Evolutionary conservation across 2,888 invertebrate species (phyloP), one percentile per base, ranked within the genome.

Genomic region (Tiphia femorata): DNA sequence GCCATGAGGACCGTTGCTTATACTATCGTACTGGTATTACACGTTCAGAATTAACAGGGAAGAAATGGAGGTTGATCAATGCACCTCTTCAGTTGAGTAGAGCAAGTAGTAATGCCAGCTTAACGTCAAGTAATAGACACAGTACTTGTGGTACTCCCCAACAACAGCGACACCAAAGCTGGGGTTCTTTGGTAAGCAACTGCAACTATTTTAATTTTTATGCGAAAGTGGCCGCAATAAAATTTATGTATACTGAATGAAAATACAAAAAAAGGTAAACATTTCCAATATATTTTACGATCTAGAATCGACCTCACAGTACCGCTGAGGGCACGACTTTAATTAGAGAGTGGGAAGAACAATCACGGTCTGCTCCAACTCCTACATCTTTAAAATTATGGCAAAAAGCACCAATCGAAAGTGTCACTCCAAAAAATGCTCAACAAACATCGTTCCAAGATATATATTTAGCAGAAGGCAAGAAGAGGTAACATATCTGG

Each of bases 11-110:
- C 84, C 90, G 95, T 58, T 87, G 90, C 64, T 87, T 95, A 53
- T 95, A 94, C 81, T 91, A 92, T 84, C 86, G 96, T 49, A 90
- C 89, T 70, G 93, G 94, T 19, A 91, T 95, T 3, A 89, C 89
- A 20, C 84, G 88, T 8, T 87, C 90, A 5, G 93, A 94, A 84
- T 86, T 92, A 62, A 94, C 94, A 14, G 96, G 96, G 0, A 94
- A 95, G 81, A 90, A 93, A 68, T 96, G 96, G 96, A 89, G 91
- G 62, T 86, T 89, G 66, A 86, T 95, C 16, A 92, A 92, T 76
- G 92, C 92, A 19, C 91, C 93, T 41, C 88, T 93, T 84, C 94
- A 94, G 84, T 86, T 94, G 38, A 94, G 94, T 81, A 87, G 94
- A 64, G 92, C 94, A 42, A 93, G 93, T 65, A 93, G 93, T 80